phyloP scores from a whole-genome alignment of 2,113 vertebrate genomes.

The Anguilla rostrata region DNA sequence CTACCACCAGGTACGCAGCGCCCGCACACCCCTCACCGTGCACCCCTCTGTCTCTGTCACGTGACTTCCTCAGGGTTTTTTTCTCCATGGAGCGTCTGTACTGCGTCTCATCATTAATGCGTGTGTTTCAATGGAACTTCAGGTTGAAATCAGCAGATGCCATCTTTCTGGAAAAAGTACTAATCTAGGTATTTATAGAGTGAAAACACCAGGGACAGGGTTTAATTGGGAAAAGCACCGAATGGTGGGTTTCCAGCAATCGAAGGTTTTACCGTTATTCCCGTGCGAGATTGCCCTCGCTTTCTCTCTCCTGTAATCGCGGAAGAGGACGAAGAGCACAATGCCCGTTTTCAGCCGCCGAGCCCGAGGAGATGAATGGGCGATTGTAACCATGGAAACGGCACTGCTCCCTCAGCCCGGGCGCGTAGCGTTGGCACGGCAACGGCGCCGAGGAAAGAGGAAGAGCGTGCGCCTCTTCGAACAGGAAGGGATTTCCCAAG shows the following conservation, averaged over 20 bases:
- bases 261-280: neutral
- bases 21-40: slow-evolving; percentile 4
- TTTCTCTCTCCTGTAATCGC: neutral
- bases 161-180: neutral
- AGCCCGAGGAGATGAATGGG: slow-evolving; percentile 28
- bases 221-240: neutral
- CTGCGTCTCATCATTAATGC: neutral
- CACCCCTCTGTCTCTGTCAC: neutral
- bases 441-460: slow-evolving; percentile 24
- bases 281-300: slow-evolving; percentile 20
- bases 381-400: slow-evolving; percentile 33
- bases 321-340: neutral
- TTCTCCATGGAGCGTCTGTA: neutral
- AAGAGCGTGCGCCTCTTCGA: neutral
- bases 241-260: neutral
- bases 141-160: neutral
- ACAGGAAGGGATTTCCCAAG: slow-evolving; percentile 8
- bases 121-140: neutral
- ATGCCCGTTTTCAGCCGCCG: slow-evolving; percentile 3
- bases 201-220: neutral
- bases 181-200: neutral
- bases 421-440: slow-evolving; percentile 44
- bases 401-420: slow-evolving; percentile 21
- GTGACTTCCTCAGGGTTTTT: neutral
- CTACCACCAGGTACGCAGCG: slow-evolving; percentile 90